Evolutionary conservation across 2,113 vertebrate species (phyloP), one percentile per base, ranked within the genome.

Genomic region (Drymodes brunneopygia): DNA sequence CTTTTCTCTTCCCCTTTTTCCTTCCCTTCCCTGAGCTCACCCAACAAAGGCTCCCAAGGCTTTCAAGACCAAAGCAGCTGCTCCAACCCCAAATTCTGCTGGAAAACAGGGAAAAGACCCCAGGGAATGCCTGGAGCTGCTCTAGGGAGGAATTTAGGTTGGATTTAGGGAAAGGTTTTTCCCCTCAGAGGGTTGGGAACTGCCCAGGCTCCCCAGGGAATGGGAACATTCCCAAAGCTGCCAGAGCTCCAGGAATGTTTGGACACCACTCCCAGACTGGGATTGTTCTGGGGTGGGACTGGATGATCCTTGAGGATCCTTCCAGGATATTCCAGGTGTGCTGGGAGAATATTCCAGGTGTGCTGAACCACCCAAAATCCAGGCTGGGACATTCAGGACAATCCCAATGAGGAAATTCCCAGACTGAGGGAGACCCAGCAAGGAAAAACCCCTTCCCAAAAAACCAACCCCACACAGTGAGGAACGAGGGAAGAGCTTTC

Each of bases 361-460:
- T 31, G 57, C 33, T 9, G 1, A 47, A 10, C 21, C 21, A 20
- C 18, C 65, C 14, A 0, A 48, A 73, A 54, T 20, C 31, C n/a
- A 33, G 31, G 24, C 40, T 21, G 12, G 7, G 50, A 45, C n/a
- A n/a, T n/a, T n/a, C n/a, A 67, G 42, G 64, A 38, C 6, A 54
- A 54, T 5, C 9, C 20, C 20, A 21, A 2, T 0, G 71, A 79
- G 50, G 60, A 88, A 50, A 17, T 50, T 44, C 27, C 12, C 0
- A 11, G 71, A 33, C 18, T 3, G 24, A 38, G 17, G 23, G 4
- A 13, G 6, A 14, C 3, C 12, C 44, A 56, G 22, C 44, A 33
- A 38, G 16, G 15, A n/a, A 67, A 42, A 31, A 4, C 1, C 1
- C 27, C 7, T 13, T 7, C 40, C 47, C 6, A 15, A 7, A 47